Base-by-base conservation (phyloP, 2,113 vertebrate species). In the Coracopsis vasa region DNA sequence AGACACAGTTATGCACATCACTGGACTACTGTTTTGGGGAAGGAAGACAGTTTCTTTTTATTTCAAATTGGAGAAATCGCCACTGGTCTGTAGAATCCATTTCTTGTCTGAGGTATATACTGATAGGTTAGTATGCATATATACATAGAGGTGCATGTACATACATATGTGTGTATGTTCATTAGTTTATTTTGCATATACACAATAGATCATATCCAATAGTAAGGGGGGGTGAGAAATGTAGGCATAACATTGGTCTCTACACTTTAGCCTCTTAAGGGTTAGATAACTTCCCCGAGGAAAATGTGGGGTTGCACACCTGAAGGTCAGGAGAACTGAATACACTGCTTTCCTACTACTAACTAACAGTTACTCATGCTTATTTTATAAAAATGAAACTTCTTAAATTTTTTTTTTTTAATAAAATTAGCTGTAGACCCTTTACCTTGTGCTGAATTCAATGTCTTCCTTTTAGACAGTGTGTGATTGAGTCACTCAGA, bases 281-380 rank as follows among this genome's bases (percentile, higher is more conserved):
- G 1, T 70, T 65, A 65, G 13, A 14, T 6, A 9, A 44, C 64
- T 77, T 51, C 48, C 13, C 19, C 27, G 11, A 61, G 7, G 19
- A 61, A 77, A 66, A 53, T 28, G 1, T 16, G 1, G 5, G 48
- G 4, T 28, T 33, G 2, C 13, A 53, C 41, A 37, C 2, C 2
- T 66, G 45, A 61, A 73, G 3, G 10, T 18, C 13, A 77, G 10
- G 1, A 62, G 3, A 61, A 41, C 12, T 56, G 69, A 56, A n/a
- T 13, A 48, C 1, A 5, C 9, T 42, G 3, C 3, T 78, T 4
- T 78, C 4, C 1, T 39, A 13, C 4, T 48, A 18, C 11, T 71
- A 12, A 11, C 25, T 53, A 51, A 7, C 7, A 16, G 3, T 17
- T 50, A 0, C 4, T 58, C 51, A 21, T 6, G 3, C 0, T 20